These are phyloP conservation scores for Drosophila littoralis DNA, from an alignment of 1,140 invertebrate genomes.

Conservation along the genomic window DNA sequence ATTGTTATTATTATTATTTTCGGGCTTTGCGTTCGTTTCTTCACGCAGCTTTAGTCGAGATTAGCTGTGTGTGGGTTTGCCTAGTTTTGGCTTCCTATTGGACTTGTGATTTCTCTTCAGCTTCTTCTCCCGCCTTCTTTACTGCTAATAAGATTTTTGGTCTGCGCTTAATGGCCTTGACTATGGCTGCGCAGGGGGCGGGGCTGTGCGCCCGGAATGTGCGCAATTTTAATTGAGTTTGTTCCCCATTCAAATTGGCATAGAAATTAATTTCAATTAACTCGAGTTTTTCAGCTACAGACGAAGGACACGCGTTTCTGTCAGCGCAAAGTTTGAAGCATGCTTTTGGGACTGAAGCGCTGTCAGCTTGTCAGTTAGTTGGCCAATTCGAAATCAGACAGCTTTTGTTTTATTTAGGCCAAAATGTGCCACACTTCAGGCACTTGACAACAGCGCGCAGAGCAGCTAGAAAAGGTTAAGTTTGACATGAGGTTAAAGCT, in stretches of 20 bases:
- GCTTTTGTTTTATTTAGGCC: conserved; percentile 10
- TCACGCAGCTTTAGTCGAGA: conserved; percentile 79
- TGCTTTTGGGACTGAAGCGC: conserved; percentile 42
- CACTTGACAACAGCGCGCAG: neutral
- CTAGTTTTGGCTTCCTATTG: conserved; percentile 44
- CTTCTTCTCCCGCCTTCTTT: conserved; percentile 32
- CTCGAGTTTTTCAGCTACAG: conserved; percentile 46
- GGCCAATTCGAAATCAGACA: conserved; percentile 5
- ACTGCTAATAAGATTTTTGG: conserved; percentile 83
- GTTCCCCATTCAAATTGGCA: conserved; percentile 72
- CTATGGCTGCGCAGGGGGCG: conserved; percentile 4
- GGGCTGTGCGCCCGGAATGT: neutral
- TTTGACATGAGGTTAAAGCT: neutral
- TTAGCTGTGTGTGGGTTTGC: conserved; percentile 59
- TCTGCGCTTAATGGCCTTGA: conserved; percentile 70
- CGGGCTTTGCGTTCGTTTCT: conserved; percentile 80
- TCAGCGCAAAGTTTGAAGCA: conserved; percentile 49
- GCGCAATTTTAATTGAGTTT: conserved; percentile 70
- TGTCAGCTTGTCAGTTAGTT: conserved; percentile 36
- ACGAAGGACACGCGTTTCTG: conserved; percentile 20
- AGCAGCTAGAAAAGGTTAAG: neutral
- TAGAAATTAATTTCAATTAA: conserved; percentile 81
- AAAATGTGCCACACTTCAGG: conserved; percentile 1
- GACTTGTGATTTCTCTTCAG: conserved; percentile 55
- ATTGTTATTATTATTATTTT: conserved; percentile 83